A percentile compares a stretch with the other conserved stretches of the same genome.
These are phyloP conservation scores for Cotesia vestalis DNA, from an alignment of 1,140 invertebrate genomes.

Conservation along the genomic window DNA sequence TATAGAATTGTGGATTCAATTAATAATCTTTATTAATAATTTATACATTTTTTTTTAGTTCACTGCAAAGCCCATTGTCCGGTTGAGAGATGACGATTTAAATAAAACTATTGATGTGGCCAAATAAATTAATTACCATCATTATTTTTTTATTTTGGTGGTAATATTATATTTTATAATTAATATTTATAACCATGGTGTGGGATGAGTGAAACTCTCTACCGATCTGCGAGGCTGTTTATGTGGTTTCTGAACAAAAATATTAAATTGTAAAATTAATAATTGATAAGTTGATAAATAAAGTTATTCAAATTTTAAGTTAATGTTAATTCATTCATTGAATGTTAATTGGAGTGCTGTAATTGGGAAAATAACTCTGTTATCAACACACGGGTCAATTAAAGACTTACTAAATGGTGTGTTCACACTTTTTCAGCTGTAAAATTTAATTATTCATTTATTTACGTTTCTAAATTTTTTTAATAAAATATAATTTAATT, in stretches of 20 bases:
- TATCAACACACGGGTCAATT: background rate
- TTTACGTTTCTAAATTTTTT: constrained; percentile 23
- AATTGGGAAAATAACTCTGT: background rate
- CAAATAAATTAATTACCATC: constrained; percentile 39
- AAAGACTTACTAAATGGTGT: constrained; percentile 46
- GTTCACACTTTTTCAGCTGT: constrained; percentile 51
- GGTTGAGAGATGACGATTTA: constrained; percentile 60
- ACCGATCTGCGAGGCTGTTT: constrained; percentile 17
- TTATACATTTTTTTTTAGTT: constrained; percentile 72
- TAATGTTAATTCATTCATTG: too few species aligned
- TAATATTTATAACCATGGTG: constrained; percentile 3
- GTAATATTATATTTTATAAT: background rate
- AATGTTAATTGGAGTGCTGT: background rate
- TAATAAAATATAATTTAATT: background rate
- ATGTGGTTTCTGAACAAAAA: constrained; percentile 37
- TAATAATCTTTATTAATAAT: constrained; percentile 41
- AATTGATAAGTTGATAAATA: background rate
- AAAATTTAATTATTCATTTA: constrained; percentile 40
- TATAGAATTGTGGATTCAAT: too few species aligned
- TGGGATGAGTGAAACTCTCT: constrained; percentile 7
- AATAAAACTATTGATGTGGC: constrained; percentile 11
- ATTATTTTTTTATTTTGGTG: background rate
- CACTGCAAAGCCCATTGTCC: constrained; percentile 76
- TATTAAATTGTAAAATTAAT: constrained; percentile 23
- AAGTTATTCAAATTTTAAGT: background rate